These are phyloP conservation scores for Drosophila nigromelanica DNA, from an alignment of 1,140 invertebrate genomes.

Conservation along the genomic window DNA sequence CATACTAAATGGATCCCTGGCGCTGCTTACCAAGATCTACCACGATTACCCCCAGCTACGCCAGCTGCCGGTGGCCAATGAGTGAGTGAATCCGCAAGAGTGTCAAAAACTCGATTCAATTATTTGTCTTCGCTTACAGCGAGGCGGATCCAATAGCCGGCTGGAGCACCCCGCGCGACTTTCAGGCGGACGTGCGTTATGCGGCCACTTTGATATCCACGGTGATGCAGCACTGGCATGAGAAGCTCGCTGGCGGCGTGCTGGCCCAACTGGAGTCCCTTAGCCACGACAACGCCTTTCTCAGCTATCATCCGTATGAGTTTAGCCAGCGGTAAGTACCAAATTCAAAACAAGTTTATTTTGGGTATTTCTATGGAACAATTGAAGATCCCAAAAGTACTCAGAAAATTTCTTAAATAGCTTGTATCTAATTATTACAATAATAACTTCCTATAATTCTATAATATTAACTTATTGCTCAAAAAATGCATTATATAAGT, in stretches of 20 bases:
- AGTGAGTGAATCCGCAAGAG: conserved; percentile 60
- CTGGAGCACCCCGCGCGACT: conserved; percentile 84
- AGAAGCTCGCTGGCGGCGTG: conserved; percentile 56
- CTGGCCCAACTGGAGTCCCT: conserved; percentile 78
- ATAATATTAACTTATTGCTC: too few relatives aligned
- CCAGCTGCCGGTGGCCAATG: conserved; percentile 83
- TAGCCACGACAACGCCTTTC: conserved; percentile 85
- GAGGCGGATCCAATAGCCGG: conserved; percentile 85
- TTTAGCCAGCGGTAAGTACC: conserved; percentile 83
- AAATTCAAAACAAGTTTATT: too few relatives aligned
- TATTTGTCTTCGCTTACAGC: conserved; percentile 51
- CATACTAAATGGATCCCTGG: conserved; percentile 77
- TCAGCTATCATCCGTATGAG: conserved; percentile 84
- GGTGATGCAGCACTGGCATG: conserved; percentile 82
- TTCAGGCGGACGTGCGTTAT: conserved; percentile 84
- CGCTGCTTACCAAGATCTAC: conserved; percentile 75
- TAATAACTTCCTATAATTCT: too few relatives aligned
- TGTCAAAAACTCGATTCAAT: neutral
- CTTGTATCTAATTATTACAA: too few relatives aligned
- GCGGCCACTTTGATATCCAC: conserved; percentile 82
- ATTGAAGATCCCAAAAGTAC: too few relatives aligned
- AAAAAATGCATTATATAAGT: too few relatives aligned
- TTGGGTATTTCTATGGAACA: too few relatives aligned
- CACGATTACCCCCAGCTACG: conserved; percentile 79
- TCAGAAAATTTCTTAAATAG: too few relatives aligned